These are phyloP conservation scores for Phalacrocorax brasilianus DNA, from an alignment of 2,113 vertebrate species.

Conservation along the genomic window DNA sequence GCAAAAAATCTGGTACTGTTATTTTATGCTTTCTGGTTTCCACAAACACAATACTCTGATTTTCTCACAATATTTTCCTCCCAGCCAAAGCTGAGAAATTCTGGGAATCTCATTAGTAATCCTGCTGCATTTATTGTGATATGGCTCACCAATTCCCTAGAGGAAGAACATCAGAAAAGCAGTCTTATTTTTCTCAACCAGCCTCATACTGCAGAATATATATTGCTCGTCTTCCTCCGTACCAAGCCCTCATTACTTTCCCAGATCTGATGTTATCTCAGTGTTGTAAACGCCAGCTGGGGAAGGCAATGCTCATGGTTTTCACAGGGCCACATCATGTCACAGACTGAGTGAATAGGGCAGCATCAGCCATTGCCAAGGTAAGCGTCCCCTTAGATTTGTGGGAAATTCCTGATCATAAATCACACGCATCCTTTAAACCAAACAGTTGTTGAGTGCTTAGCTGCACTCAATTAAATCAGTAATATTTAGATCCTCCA, in stretches of 20 bases:
- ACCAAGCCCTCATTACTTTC: neutral
- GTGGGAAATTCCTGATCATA: neutral
- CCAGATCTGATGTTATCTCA: conserved; percentile 14
- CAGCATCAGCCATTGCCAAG: neutral
- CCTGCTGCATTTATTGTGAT: conserved; percentile 35
- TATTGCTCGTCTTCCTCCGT: neutral
- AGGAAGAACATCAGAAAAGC: conserved; percentile 26
- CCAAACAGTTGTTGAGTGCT: neutral
- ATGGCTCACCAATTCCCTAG: conserved; percentile 29
- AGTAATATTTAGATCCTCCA: neutral
- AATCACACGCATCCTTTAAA: neutral
- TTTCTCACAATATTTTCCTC: conserved; percentile 40
- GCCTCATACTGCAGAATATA: neutral
- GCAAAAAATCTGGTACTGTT: conserved; percentile 13
- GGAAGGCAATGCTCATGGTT: neutral
- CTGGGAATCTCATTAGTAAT: conserved; percentile 53
- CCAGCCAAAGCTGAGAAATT: conserved; percentile 37
- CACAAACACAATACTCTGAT: conserved; percentile 27
- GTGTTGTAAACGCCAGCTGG: neutral
- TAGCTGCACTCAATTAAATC: neutral
- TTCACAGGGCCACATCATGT: neutral
- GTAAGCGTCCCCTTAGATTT: neutral
- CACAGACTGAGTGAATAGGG: neutral
- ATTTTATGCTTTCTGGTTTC: conserved; percentile 39
- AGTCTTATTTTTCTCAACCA: conserved; percentile 2